Evolutionary conservation across 2,113 vertebrate genomes (phyloP), one percentile per base, ranked within the genome.

Genomic region (Phyllopteryx taeniolatus): DNA sequence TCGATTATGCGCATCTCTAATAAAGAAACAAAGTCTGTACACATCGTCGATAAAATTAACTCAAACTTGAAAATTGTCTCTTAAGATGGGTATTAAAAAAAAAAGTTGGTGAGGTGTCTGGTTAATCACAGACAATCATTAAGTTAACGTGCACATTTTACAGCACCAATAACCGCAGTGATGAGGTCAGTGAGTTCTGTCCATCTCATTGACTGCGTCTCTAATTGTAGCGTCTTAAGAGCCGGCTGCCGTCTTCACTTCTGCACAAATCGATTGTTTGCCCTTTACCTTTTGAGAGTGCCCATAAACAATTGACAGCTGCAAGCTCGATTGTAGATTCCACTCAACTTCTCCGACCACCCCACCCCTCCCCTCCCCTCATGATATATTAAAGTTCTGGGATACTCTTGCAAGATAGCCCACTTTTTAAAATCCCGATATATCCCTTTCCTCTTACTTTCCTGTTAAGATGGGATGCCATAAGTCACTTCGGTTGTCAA

Each of bases 211-310:
- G 87, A 85, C 87, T 74, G 78, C 43, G 70, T 77, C 82, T 91
- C 88, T 94, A 92, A 93, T 93, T 91, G 92, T 87, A 84, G 86
- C 83, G 79, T 85, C 90, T 65, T 92, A 89, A 90, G 91, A 90
- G 92, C 90, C 83, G 89, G 87, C 87, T 85, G 82, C 54, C 27
- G 76, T 87, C 88, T 86, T 93, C 93, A 93, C 93, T 92, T 87
- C 90, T 92, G 91, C 83, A 78, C 83, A 80, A 86, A 91, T 93
- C 89, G 75, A 90, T 93, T 86, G 82, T 90, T 88, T 87, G 87
- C 85, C 87, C 81, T 87, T 88, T 87, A 79, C 2, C 35, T 79
- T 83, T 79, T 71, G 69, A 72, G 67, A 86, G 78, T 27, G 75
- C 67, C 72, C 47, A 76, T 79, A 86, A 91, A 80, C 88, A 84